These are phyloP conservation scores for Eurois occulta DNA, from an alignment of 2,888 invertebrate species.

Conservation along the genomic window DNA sequence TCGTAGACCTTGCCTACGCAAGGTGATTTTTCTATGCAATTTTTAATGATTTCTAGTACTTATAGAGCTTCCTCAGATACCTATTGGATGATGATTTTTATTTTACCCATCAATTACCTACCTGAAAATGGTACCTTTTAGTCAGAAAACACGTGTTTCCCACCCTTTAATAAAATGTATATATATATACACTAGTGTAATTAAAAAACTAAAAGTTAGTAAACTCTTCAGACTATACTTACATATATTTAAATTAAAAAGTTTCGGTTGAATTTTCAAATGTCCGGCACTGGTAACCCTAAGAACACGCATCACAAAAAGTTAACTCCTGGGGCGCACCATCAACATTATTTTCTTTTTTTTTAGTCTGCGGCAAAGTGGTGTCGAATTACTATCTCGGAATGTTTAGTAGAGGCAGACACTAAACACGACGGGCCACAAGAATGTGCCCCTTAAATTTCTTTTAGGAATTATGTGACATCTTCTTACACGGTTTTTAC, in stretches of 20 bases:
- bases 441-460: constrained; percentile 74
- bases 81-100: not conserved
- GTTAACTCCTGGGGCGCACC: constrained; percentile 79
- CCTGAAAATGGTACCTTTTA: not conserved
- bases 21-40: not conserved
- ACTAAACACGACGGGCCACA: constrained; percentile 66
- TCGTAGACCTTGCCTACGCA: constrained; percentile 25
- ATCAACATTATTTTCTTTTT: constrained; percentile 86
- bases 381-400: constrained; percentile 88
- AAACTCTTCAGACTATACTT: not conserved
- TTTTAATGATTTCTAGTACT: not conserved
- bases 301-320: constrained; percentile 76
- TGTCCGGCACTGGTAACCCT: constrained; percentile 60
- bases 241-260: constrained; percentile 1
- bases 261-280: constrained; percentile 21
- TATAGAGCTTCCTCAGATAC: not conserved
- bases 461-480: constrained; percentile 58
- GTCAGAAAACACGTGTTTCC: not conserved
- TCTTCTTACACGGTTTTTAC: constrained; percentile 13
- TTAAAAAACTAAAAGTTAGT: not conserved
- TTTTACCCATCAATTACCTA: not conserved
- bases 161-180: not conserved
- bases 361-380: constrained; percentile 80
- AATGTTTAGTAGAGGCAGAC: constrained; percentile 81
- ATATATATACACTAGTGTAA: no score